These are phyloP conservation scores for Leiothrix lutea DNA, from an alignment of 2,113 vertebrate genomes.

Conservation along the genomic window DNA sequence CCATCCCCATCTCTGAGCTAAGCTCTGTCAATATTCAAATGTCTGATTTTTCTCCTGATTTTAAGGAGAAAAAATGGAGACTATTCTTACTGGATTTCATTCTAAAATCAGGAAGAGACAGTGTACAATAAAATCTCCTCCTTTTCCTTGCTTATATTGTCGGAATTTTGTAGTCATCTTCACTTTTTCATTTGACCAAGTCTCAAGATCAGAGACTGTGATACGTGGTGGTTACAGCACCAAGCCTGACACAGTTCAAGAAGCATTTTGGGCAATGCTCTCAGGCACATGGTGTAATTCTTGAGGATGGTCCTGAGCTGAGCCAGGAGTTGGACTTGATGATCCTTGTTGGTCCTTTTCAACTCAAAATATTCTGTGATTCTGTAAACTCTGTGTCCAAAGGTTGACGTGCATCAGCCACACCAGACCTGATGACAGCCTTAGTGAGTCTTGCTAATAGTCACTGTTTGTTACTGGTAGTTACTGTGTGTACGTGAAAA, in stretches of 20 bases:
- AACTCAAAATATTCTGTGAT: not conserved
- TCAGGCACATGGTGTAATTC: not conserved
- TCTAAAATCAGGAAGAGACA: not conserved
- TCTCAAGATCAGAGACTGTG: not conserved
- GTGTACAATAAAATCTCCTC: not conserved
- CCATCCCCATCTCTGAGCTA: not conserved
- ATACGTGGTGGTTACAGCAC: not conserved
- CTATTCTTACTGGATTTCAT: not conserved
- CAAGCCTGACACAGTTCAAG: not conserved
- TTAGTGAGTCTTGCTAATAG: not conserved
- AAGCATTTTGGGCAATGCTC: not conserved
- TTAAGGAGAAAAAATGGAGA: not conserved
- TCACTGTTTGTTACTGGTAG: not conserved
- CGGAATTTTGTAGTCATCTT: not conserved
- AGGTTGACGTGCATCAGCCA: not conserved
- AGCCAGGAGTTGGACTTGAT: not conserved
- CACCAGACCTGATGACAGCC: not conserved
- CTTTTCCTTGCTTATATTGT: not conserved
- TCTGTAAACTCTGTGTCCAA: fast-evolving
- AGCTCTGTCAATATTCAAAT: not conserved
- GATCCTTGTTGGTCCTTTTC: not conserved
- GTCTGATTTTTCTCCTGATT: not conserved
- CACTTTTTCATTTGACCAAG: not conserved
- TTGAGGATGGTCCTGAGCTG: not conserved
- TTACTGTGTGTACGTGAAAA: not conserved